These are phyloP conservation scores for Pararge aegeria DNA, from an alignment of 1,140 invertebrate genomes.

Conservation along the genomic window DNA sequence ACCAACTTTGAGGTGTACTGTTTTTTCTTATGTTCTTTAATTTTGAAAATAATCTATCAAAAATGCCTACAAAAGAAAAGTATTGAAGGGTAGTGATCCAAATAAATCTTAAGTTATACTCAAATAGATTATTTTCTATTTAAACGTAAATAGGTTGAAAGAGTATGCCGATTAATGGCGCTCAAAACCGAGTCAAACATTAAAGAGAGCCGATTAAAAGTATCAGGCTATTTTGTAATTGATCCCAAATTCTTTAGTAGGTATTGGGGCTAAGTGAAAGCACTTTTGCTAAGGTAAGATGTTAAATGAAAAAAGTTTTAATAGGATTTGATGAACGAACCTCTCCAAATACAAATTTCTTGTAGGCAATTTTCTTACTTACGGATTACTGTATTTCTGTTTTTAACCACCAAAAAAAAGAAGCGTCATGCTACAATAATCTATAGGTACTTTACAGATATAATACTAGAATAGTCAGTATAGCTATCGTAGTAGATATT, in stretches of 20 bases:
- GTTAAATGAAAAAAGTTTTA: slow-evolving; percentile 73
- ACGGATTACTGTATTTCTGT: slow-evolving; percentile 23
- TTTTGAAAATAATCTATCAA: not conserved
- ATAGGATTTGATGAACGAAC: slow-evolving; percentile 67
- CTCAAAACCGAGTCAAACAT: slow-evolving; percentile 28
- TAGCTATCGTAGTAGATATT: too few relatives aligned
- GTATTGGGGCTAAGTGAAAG: slow-evolving; percentile 55
- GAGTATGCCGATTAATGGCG: slow-evolving; percentile 3
- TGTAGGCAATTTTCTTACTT: slow-evolving; percentile 55
- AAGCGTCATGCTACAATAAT: too few relatives aligned
- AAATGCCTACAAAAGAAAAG: not conserved
- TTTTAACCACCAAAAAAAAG: too few relatives aligned
- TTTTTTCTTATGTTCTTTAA: too few relatives aligned
- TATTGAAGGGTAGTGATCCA: not conserved
- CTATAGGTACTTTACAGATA: too few relatives aligned
- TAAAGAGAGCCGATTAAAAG: slow-evolving; percentile 37
- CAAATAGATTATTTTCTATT: not conserved
- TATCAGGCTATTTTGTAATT: slow-evolving; percentile 40
- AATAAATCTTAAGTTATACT: not conserved
- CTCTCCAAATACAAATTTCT: slow-evolving; percentile 55
- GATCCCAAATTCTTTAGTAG: slow-evolving; percentile 47
- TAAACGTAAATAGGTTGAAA: not conserved
- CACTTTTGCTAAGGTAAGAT: slow-evolving; percentile 56
- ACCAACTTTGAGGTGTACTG: too few relatives aligned
- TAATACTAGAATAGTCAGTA: too few relatives aligned